Percentiles rank a stretch among this genome's conserved stretches.
phyloP scores from a whole-genome alignment of 2,113 vertebrate species.

The Illadopsis cleaveri region DNA sequence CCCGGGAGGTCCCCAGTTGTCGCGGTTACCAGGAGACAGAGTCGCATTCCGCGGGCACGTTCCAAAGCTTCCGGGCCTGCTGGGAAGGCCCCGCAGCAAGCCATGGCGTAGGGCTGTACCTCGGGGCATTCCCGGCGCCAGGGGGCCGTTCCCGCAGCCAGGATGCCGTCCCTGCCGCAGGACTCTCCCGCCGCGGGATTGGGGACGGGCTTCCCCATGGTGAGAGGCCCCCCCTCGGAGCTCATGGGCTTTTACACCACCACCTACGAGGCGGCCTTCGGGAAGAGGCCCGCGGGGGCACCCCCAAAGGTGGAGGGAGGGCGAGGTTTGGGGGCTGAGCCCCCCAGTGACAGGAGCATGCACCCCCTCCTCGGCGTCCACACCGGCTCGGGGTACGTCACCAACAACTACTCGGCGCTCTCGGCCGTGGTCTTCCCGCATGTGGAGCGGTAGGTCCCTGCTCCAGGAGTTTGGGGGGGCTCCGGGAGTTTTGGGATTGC shows the following conservation, averaged over 20 bases:
- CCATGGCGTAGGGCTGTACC: not conserved
- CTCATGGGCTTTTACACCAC: slow-evolving; percentile 68
- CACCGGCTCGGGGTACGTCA: fast-evolving
- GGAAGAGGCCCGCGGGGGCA: not conserved
- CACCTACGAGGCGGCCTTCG: not conserved
- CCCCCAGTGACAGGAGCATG: fast-evolving
- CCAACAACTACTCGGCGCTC: not conserved
- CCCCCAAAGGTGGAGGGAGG: fast-evolving
- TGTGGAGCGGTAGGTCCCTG: not conserved
- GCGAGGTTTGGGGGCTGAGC: fast-evolving
- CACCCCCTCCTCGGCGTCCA: fast-evolving
- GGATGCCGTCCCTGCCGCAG: not conserved
- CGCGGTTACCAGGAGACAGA: not conserved
- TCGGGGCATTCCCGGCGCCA: not conserved
- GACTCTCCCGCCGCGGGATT: not conserved
- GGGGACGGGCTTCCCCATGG: slow-evolving; percentile 24
- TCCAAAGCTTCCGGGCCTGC: not conserved
- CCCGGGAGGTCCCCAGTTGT: fast-evolving
- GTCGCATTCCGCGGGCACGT: not conserved
- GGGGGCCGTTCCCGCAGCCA: not conserved
- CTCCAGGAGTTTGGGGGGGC: fast-evolving
- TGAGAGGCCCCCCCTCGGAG: not conserved
- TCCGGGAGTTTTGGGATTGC: fast-evolving
- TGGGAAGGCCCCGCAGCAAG: fast-evolving
- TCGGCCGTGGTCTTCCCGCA: fast-evolving